phyloP scores from a whole-genome alignment of 1,140 invertebrate genomes.

The Phymorhynchus buccinoides region DNA sequence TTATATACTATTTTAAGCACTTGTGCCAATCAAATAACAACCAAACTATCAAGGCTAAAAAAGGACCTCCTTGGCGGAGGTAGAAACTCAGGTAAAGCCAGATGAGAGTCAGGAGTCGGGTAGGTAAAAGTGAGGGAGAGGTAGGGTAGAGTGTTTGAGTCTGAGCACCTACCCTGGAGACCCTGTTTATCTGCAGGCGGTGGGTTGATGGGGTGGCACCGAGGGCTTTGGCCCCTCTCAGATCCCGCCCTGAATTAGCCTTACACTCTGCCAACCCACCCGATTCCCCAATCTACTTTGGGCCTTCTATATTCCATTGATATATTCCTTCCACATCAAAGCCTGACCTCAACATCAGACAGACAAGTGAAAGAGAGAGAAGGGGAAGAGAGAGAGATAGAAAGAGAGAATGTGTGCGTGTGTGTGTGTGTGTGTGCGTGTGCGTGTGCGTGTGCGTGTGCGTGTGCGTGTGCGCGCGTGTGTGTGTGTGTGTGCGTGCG shows the following conservation, averaged over 20 bases:
- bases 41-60: no score
- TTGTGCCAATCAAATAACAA: no score
- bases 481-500: no score
- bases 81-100: no score
- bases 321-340: background rate
- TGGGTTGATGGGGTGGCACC: background rate
- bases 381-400: no score
- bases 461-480: no score
- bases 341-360: background rate
- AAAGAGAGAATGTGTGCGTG: constrained; percentile 8
- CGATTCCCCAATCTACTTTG: background rate
- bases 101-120: no score
- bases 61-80: no score
- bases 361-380: background rate
- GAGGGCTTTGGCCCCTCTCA: background rate
- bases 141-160: no score
- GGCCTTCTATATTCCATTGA: no score
- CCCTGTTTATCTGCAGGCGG: background rate
- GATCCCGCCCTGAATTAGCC: background rate
- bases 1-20: no score
- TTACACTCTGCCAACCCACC: background rate
- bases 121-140: no score
- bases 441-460: background rate
- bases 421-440: constrained; percentile 13
- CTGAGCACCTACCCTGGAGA: background rate